Evolutionary conservation across 2,888 invertebrate species (phyloP), one percentile per base, ranked within the genome.

Genomic region (Meiosimyza platycephala): DNA sequence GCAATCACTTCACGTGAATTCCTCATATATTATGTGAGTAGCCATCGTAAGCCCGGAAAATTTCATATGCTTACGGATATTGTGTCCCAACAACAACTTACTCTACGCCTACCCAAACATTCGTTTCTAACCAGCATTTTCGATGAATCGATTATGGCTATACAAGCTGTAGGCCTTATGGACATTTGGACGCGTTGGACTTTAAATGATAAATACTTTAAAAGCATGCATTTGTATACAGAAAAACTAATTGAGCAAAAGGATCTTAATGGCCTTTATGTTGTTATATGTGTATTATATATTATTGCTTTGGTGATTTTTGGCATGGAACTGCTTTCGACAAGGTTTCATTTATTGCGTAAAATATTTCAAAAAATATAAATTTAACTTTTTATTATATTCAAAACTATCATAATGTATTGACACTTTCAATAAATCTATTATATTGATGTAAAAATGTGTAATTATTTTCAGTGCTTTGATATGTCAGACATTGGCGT

Each of bases 61-160:
- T 79, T 75, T 18, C 75, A 74, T 22, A 74, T 79, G 5, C n/a
- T 79, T 13, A 72, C 74, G 6, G 77, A 78, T 40, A 76, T 77
- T 73, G 33, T 79, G 15, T 47, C 54, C 18, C 51, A 51, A 12
- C 63, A 33, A 0, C 70, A 51, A 13, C 13, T 70, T 65, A 80
- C 79, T 55, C 77, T 79, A 33, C 78, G 78, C 15, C 48, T 79
- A 74, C 75, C 75, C 48, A 77, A 78, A 62, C 79, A 79, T 59
- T 80, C 79, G 16, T 76, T 77, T 66, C 71, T 80, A 60, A 71
- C 75, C 13, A 66, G 69, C 2, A 76, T 76, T 3, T 47, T 80
- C 13, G 78, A 80, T n/a, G 74, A 75, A n/a, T 68, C 74, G 7
- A 71, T 80, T 18, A 74, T 79, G 74, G 65, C 76, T 22, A 76